Percentiles rank a stretch among this genome's conserved stretches.
phyloP scores from a whole-genome alignment of 1,140 invertebrate genomes.

The Drosophila auraria region DNA sequence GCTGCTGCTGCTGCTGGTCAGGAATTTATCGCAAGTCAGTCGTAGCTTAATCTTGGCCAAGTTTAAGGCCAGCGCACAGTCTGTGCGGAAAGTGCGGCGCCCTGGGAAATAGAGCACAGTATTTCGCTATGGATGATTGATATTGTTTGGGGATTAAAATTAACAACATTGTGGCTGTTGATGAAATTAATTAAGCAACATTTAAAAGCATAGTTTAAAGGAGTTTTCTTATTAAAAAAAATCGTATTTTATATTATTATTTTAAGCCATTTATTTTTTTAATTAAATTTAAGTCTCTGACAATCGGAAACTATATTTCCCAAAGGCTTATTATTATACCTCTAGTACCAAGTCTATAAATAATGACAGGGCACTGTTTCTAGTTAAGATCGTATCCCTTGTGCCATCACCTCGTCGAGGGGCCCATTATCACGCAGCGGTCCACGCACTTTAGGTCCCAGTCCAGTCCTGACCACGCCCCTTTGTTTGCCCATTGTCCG shows the following conservation, averaged over 20 bases:
- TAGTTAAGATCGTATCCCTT: slow-evolving; percentile 3
- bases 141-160: background rate
- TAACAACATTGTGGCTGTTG: background rate
- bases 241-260: no score
- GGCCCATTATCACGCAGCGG: slow-evolving; percentile 28
- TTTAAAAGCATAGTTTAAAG: no score
- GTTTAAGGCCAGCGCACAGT: slow-evolving; percentile 22
- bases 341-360: background rate
- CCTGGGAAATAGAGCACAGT: slow-evolving; percentile 9
- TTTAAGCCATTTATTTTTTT: no score
- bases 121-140: background rate
- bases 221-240: no score
- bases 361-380: background rate
- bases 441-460: background rate
- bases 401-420: background rate
- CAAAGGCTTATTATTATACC: no score
- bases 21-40: slow-evolving; percentile 62
- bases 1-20: slow-evolving; percentile 14
- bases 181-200: no score
- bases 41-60: slow-evolving; percentile 32
- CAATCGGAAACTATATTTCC: no score
- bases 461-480: slow-evolving; percentile 27
- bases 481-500: slow-evolving; percentile 49
- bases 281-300: background rate
- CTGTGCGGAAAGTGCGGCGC: slow-evolving; percentile 28